Evolutionary conservation across 1,140 invertebrate species (phyloP).

Genomic region (Drosophila yakuba): DNA sequence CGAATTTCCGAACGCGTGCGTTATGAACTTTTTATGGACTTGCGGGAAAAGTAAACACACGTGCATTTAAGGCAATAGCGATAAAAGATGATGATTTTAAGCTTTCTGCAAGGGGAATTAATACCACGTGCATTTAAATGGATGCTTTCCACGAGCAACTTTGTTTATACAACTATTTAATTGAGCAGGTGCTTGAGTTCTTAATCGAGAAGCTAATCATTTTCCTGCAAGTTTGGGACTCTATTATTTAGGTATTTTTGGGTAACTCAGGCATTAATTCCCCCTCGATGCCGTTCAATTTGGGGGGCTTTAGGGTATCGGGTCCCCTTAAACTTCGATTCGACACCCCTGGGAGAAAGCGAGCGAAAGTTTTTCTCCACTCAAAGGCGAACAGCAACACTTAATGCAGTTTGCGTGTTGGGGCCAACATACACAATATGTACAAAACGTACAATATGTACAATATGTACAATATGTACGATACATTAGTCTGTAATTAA

Average conservation of each 20-base stretch:
- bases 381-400: conserved; percentile 9
- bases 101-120: too few relatives aligned
- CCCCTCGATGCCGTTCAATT: conserved; percentile 18
- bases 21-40: too few relatives aligned
- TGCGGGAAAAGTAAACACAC: too few relatives aligned
- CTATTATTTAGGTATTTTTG: not conserved
- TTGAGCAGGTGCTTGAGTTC: too few relatives aligned
- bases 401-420: conserved; percentile 68
- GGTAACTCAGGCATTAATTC: conserved; percentile 11
- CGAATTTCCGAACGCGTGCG: too few relatives aligned
- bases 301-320: not conserved
- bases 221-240: not conserved
- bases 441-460: not conserved
- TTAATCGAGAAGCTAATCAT: not conserved
- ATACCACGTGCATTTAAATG: too few relatives aligned
- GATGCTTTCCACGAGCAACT: too few relatives aligned
- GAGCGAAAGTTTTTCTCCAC: conserved; percentile 13
- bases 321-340: conserved; percentile 22
- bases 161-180: too few relatives aligned
- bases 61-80: too few relatives aligned
- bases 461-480: conserved; percentile 21
- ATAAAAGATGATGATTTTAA: too few relatives aligned
- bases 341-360: conserved; percentile 11
- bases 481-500: conserved; percentile 71
- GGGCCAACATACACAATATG: not conserved